Base-by-base conservation (phyloP, 2,113 vertebrate species). In the Camelus dromedarius region DNA sequence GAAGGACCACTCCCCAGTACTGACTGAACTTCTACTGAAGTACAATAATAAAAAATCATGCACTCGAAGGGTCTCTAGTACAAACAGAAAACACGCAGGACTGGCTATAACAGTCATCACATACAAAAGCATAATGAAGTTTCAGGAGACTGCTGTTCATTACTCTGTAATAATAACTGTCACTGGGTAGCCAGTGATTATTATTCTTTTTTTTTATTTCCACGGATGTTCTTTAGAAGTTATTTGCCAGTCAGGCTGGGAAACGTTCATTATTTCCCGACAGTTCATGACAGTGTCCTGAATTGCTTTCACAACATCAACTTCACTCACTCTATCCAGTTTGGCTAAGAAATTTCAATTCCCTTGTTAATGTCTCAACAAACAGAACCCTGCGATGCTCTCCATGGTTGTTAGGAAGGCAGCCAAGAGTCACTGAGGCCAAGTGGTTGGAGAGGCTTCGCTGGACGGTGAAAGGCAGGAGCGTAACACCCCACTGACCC, bases 381-480 rank as follows among this genome's bases (percentile, higher is more conserved):
- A 60, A 20, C 10, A 58, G 12, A 38, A 20, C 0, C 13, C 14
- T 5, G 1, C 9, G 13, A 58, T 14, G 9, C 14, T 20, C 42
- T 73, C 66, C 32, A 6, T 10, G 22, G 60, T 2, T 30, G 8
- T 12, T 8, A 52, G 28, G 73, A 66, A 94, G n/a, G 42, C 62
- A 69, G 54, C 35, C 4, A 5, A 12, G 60, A 24, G 28, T 22
- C 38, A 15, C 0, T 8, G 15, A 10, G 22, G 60, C 26, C 81
- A n/a, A 26, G 0, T 5, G 48, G 24, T 50, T 6, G 30, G 2
- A 3, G 5, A 20, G 10, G 26, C n/a, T 22, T 46, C 1, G 20
- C 7, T 4, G 2, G 48, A 38, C 3, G 9, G 24, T 13, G 35
- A n/a, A 50, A 10, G 0, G 42, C 64, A 54, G 50, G 54, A 80